phyloP scores from a whole-genome alignment of 92 coral and sea anemone species.

The Siderastrea radians region DNA sequence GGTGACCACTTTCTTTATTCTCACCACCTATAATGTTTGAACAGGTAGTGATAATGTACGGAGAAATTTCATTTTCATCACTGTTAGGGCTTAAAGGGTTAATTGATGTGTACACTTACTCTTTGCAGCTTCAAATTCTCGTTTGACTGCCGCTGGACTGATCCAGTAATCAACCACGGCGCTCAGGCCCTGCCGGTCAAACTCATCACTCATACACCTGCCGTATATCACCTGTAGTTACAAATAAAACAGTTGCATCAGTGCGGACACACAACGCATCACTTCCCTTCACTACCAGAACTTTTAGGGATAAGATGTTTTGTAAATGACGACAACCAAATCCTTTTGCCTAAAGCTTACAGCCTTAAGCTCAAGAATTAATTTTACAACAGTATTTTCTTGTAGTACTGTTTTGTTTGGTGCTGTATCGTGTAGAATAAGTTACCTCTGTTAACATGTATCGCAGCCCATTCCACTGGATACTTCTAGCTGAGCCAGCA shows the following conservation, averaged over 20 bases:
- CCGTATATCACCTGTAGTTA: slow-evolving; percentile 90
- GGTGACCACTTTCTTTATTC: too few species aligned
- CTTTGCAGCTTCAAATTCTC: slow-evolving; percentile 96
- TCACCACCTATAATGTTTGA: too few species aligned
- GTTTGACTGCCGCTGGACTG: slow-evolving; percentile 99
- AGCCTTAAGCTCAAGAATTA: too few species aligned
- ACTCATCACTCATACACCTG: slow-evolving; percentile 89
- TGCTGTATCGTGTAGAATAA: neutral
- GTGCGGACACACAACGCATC: neutral
- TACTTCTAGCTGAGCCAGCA: slow-evolving; percentile 70
- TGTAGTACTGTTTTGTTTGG: too few species aligned
- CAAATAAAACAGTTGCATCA: neutral
- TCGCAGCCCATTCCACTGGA: slow-evolving; percentile 97
- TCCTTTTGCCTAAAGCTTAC: neutral
- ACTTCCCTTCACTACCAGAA: neutral
- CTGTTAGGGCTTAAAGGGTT: too few species aligned
- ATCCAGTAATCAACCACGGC: slow-evolving; percentile 99
- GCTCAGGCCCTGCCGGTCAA: slow-evolving; percentile 97
- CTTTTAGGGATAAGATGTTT: neutral
- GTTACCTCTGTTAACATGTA: slow-evolving; percentile 97
- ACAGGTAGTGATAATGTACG: too few species aligned
- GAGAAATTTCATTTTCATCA: too few species aligned
- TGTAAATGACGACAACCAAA: too few species aligned
- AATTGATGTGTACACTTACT: slow-evolving; percentile 55
- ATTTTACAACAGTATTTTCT: too few species aligned